Evolutionary conservation across 2,113 vertebrate genomes (phyloP).

Genomic region (Lathamus discolor): DNA sequence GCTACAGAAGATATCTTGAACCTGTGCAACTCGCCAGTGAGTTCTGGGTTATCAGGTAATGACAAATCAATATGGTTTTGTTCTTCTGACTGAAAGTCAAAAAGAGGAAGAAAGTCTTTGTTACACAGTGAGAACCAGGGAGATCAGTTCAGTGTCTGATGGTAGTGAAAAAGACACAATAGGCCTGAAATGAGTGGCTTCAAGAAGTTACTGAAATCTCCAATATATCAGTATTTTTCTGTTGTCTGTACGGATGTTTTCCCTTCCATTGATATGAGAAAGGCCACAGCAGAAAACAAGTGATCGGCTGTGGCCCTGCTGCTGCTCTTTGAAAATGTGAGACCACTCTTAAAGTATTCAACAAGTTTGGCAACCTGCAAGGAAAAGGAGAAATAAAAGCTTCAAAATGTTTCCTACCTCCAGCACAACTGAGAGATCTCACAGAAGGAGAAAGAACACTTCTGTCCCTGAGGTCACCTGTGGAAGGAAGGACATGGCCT

Average conservation of each 20-base stretch:
- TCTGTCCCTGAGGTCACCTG: neutral
- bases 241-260: neutral
- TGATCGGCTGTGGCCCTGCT: neutral
- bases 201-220: neutral
- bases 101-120: slow-evolving; percentile 1
- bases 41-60: slow-evolving; percentile 81
- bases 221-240: neutral
- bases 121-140: neutral
- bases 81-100: neutral
- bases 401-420: neutral
- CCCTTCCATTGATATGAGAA: neutral
- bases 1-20: slow-evolving; percentile 84
- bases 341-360: neutral
- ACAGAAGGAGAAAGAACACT: neutral
- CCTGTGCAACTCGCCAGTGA: slow-evolving; percentile 77
- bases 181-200: neutral
- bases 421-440: neutral
- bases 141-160: neutral
- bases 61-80: neutral
- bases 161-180: neutral
- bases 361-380: neutral
- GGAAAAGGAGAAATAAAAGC: neutral
- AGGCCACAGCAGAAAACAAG: neutral
- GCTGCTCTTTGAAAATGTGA: neutral
- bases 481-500: neutral